These are phyloP conservation scores for Muscicapa adusta DNA, from an alignment of 2,113 vertebrate genomes.

Conservation along the genomic window DNA sequence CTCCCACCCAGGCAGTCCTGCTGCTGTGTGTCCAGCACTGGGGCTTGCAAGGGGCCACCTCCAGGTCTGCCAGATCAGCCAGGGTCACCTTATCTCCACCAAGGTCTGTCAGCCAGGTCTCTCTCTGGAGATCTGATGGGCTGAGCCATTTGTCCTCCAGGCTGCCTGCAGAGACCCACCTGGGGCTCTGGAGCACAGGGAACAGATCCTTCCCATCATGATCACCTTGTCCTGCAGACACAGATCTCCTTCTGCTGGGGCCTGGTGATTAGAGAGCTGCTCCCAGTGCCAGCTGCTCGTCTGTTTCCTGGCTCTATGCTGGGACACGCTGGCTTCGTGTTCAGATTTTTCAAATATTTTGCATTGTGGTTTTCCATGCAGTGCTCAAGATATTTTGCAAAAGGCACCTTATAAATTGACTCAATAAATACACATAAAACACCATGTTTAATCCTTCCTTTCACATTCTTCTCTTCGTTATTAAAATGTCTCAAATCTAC, in stretches of 20 bases:
- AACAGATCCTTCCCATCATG: neutral
- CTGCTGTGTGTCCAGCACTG: neutral
- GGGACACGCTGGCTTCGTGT: neutral
- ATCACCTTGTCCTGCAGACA: neutral
- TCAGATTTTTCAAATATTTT: constrained; percentile 61
- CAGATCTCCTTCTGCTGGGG: neutral
- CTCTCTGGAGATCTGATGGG: neutral
- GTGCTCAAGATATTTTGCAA: constrained; percentile 51
- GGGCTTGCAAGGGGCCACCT: neutral
- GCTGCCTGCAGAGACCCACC: neutral
- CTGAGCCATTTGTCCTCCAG: neutral
- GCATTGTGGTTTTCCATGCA: constrained; percentile 42
- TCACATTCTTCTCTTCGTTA: constrained; percentile 50
- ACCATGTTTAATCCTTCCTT: constrained; percentile 59
- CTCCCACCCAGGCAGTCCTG: neutral
- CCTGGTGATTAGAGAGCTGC: neutral
- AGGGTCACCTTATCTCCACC: neutral
- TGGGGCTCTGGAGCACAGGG: neutral
- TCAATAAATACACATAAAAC: constrained; percentile 62
- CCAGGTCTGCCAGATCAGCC: neutral
- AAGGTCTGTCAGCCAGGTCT: neutral
- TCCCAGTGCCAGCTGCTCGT: constrained; percentile 21
- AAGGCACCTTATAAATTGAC: constrained; percentile 62
- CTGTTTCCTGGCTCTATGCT: neutral
- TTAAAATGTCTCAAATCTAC: constrained; percentile 26